phyloP scores from a whole-genome alignment of 2,888 invertebrate genomes.

The Diaprepes abbreviatus region DNA sequence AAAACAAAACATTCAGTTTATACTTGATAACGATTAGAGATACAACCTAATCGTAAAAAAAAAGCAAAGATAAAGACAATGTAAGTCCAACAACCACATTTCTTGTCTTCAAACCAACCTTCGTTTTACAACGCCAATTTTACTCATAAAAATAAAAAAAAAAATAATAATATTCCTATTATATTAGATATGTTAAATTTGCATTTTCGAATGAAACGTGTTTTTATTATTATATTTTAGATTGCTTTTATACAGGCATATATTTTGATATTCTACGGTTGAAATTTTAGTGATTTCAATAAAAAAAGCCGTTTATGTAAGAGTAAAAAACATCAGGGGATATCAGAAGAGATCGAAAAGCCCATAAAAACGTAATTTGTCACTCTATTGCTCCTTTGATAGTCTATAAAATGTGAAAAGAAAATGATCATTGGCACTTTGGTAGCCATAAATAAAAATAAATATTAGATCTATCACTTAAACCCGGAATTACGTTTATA shows the following conservation, averaged over 20 bases:
- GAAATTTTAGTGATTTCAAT: constrained; percentile 6
- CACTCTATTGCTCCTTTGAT: constrained; percentile 27
- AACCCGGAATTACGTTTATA: not conserved
- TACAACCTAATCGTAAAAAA: no score
- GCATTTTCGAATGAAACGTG: no score
- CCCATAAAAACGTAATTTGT: constrained; percentile 28
- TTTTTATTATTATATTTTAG: not conserved
- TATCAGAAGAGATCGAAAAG: constrained; percentile 11
- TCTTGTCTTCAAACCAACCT: no score
- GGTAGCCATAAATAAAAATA: constrained; percentile 24
- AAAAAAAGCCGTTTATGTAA: constrained; percentile 12
- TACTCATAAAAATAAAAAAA: no score
- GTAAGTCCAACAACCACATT: no score
- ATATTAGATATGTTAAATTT: no score
- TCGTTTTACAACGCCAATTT: no score
- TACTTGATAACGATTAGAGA: no score
- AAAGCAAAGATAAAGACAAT: no score
- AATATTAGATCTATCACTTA: constrained; percentile 25
- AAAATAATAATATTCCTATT: no score
- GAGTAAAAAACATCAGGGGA: constrained; percentile 17
- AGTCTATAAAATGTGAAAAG: constrained; percentile 31
- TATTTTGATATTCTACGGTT: constrained; percentile 3
- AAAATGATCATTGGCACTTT: constrained; percentile 25
- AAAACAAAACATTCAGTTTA: no score
- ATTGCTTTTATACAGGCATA: not conserved